Conservation (phyloP, 1,140 invertebrate genomes). For the Heliothis subflexa region DNA sequence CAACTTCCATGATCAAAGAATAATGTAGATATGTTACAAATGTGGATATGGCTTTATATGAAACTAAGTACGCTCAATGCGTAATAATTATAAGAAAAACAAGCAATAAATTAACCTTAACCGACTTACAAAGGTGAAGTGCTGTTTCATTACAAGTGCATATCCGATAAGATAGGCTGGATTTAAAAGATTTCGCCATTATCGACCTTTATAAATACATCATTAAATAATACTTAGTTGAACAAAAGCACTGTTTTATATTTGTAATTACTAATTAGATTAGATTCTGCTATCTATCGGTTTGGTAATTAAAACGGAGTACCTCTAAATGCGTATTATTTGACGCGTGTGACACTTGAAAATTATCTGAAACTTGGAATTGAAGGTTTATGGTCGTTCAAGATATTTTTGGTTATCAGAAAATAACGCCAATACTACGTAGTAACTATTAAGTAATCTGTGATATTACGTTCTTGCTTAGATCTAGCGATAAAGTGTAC, state of each 20-base stretch:
- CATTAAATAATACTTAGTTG: neutral
- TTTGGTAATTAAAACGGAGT: constrained; percentile 5
- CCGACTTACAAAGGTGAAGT: constrained; percentile 36
- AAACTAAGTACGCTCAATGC: neutral
- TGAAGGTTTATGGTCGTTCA: neutral
- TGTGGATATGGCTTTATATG: neutral
- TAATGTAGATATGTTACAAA: neutral
- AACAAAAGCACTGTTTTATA: neutral
- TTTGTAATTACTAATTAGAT: constrained; percentile 18
- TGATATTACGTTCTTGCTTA: neutral
- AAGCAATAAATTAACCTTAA: constrained; percentile 28
- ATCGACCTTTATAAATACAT: neutral
- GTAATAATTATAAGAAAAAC: neutral
- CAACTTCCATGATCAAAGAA: no score
- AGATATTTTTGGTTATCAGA: neutral
- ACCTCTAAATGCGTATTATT: neutral
- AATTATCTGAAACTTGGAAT: neutral
- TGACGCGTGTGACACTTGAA: neutral
- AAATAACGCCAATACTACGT: neutral
- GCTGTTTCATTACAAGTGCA: constrained; percentile 3
- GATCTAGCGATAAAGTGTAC: neutral
- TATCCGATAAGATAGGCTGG: constrained; percentile 14
- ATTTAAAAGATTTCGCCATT: neutral
- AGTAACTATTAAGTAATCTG: no score
- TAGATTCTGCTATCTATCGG: neutral